A percentile compares a stretch with the other conserved stretches of the same genome.
Conservation (phyloP, 2,113 vertebrate genomes). For the Tetrax tetrax region DNA sequence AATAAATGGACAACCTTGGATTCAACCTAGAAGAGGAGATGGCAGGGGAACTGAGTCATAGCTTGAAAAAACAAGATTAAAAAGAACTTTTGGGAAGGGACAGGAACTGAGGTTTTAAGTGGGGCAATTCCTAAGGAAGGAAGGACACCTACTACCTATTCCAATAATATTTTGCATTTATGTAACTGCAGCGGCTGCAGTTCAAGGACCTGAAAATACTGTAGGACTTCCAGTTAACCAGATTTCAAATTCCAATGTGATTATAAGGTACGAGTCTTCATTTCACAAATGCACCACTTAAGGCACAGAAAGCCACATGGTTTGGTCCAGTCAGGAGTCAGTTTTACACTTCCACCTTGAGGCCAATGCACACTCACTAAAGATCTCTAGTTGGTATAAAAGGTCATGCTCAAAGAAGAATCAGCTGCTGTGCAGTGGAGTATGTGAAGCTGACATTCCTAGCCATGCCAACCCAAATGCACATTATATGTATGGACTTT, state of each 20-base stretch:
- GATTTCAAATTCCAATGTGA: neutral
- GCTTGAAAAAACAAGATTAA: slow-evolving; percentile 47
- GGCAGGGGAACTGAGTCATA: slow-evolving; percentile 63
- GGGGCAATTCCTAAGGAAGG: slow-evolving; percentile 68
- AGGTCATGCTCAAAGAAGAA: neutral
- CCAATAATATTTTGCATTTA: slow-evolving; percentile 62
- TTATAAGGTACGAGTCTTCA: neutral
- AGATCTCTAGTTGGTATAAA: neutral
- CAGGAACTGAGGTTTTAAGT: slow-evolving; percentile 58
- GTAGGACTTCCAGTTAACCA: neutral
- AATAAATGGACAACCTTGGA: slow-evolving; percentile 38
- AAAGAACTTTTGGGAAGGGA: slow-evolving; percentile 35
- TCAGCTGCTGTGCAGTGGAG: neutral
- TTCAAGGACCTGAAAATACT: slow-evolving; percentile 34
- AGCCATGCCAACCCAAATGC: neutral
- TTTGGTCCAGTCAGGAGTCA: neutral
- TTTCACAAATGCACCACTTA: neutral
- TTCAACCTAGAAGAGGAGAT: slow-evolving; percentile 41
- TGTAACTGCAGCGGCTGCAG: neutral
- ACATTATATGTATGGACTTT: neutral
- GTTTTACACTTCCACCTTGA: neutral
- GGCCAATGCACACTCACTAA: neutral
- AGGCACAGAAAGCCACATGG: neutral
- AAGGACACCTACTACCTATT: slow-evolving; percentile 68
- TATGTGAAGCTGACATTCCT: neutral